Base-by-base conservation (phyloP, 2,888 invertebrate species). In the Drosophila silvestris region DNA sequence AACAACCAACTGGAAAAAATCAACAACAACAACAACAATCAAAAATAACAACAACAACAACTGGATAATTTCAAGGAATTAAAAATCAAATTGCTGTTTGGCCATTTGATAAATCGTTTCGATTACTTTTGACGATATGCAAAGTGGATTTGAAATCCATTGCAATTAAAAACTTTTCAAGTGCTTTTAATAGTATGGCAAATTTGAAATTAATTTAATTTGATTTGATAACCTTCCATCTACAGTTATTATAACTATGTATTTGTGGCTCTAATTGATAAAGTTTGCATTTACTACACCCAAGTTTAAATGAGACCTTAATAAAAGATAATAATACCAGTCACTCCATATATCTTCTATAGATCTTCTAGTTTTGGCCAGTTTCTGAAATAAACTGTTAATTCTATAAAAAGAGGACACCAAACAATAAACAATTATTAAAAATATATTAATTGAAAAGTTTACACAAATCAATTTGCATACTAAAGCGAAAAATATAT, bases 41-140 rank as follows among this genome's bases (percentile, higher is more conserved):
- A 33, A 33, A 33, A 14, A 33, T 33, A 14, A 12, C 35, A 54
- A 53, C n/a, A 58, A 54, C 28, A 59, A 50, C 1, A 50, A 57
- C 22, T 12, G 44, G 54, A 64, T 41, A 64, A 66, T 32, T 33
- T 30, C 56, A 59, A 64, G 56, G 71, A 60, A 72, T 79, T 35
- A 58, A 74, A 80, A 67, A 82, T 77, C 72, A 79, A 88, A 80
- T 83, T 74, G 75, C 70, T 54, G 58, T 53, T 68, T 28, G 60
- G 70, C 79, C 77, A 72, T 82, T 77, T 88, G 81, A 89, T 75
- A 83, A 85, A 85, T 84, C 37, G 83, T 57, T 70, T 77, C 68
- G 67, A 80, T 77, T 80, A 66, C 52, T 51, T 51, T 35, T 44
- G 26, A 56, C 58, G 26, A 30, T 63, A 78, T 74, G 78, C 79